Base-by-base conservation (phyloP, 2,888 invertebrate genomes). In the Dolichomitus sp. region DNA sequence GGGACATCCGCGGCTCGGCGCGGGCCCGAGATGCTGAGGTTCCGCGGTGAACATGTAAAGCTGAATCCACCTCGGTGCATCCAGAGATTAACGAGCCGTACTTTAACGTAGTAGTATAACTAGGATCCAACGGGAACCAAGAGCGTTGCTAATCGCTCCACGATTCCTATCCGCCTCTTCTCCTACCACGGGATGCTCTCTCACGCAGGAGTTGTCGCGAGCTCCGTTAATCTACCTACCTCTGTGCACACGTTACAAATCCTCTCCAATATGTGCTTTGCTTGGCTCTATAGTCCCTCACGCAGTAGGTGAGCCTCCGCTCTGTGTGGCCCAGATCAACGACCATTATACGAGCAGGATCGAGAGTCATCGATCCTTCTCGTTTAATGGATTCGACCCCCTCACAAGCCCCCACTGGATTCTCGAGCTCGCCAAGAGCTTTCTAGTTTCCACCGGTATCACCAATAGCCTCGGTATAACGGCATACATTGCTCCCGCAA, bases 281-380 rank as follows among this genome's bases (percentile, higher is more conserved):
- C 14, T 17, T 23, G 33, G n/a, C 19, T 61, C 37, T 9, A 30
- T 19, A 33, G 17, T 65, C 37, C 33, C 45, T 52, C 42, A 19
- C 63, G n/a, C 52, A 6, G 30, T 68, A 19, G 27, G 19, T 50
- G n/a, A 33, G 45, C 61, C 11, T 66, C 72, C 37, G 66, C 68
- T 50, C 57, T 57, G 17, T 37, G 27, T 61, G 59, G 45, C 66
- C 42, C 50, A 57, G 79, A 82, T 79, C 79, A 79, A 78, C 63
- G 73, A 63, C 79, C 45, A 82, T 82, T 79, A 74, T 48, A 68
- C 66, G 59, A 54, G 59, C 59, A 27, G 63, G 37, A 72, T 76
- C 66, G 68, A 83, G 65, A 79, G 61, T 76, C 75, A 80, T 76
- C 72, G 83, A 80, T 83, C 68, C 59, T 72, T 65, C 61, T 70